phyloP scores from a whole-genome alignment of 2,888 invertebrate species.

The Atherix ibis region DNA sequence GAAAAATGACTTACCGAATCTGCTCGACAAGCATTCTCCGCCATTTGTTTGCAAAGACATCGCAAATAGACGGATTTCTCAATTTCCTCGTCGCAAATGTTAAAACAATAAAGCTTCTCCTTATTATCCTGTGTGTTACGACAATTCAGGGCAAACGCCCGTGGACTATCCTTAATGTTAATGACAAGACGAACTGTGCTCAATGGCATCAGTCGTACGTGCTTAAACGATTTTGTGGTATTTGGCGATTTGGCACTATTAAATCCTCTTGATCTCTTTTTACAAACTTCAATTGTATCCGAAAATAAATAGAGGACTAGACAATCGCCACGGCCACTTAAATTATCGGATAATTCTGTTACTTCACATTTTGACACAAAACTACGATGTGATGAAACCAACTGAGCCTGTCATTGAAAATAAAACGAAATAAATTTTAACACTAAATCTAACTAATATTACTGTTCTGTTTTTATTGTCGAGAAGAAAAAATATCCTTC shows the following conservation, averaged over 20 bases:
- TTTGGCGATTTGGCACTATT: constrained; percentile 54
- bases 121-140: constrained; percentile 72
- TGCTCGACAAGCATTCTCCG: constrained; percentile 80
- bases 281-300: constrained; percentile 85
- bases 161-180: constrained; percentile 77
- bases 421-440: too few relatives aligned
- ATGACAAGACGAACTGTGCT: constrained; percentile 82
- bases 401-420: constrained; percentile 49
- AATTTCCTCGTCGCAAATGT: constrained; percentile 66
- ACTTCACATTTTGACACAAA: constrained; percentile 82
- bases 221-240: constrained; percentile 74
- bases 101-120: constrained; percentile 77
- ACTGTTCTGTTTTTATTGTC: too few relatives aligned
- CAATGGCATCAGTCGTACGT: constrained; percentile 75
- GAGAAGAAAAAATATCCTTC: too few relatives aligned
- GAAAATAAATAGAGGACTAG: constrained; percentile 85
- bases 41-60: constrained; percentile 76
- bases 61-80: constrained; percentile 70
- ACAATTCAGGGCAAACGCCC: constrained; percentile 80
- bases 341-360: constrained; percentile 66
- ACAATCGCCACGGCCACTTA: constrained; percentile 74
- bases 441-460: too few relatives aligned
- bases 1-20: constrained; percentile 58
- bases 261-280: constrained; percentile 63
- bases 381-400: constrained; percentile 83